A percentile compares a stretch with the other conserved stretches of the same genome.
These are phyloP conservation scores for Mico argentatus DNA, from an alignment of 2,797 vertebrate genomes.

Conservation along the genomic window DNA sequence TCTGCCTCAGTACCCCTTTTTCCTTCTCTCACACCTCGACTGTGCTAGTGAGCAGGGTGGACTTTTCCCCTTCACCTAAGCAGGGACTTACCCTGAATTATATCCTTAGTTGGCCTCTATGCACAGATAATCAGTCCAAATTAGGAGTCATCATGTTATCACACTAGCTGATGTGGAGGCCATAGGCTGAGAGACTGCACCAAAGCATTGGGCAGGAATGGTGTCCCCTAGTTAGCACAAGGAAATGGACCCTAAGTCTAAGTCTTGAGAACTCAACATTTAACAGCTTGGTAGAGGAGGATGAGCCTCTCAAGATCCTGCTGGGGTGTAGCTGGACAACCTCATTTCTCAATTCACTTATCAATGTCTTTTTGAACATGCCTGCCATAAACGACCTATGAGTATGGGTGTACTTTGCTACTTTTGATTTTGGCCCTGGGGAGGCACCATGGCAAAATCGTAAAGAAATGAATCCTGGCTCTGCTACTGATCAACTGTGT, in stretches of 20 bases:
- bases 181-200: not conserved
- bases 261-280: not conserved
- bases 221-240: not conserved
- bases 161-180: no score
- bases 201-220: not conserved
- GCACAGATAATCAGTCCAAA: not conserved
- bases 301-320: not conserved
- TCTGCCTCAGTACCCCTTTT: not conserved
- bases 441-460: accelerated
- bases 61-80: not conserved
- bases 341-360: not conserved
- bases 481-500: not conserved
- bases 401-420: not conserved
- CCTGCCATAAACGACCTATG: accelerated
- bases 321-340: not conserved
- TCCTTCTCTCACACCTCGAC: no score
- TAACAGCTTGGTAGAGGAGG: not conserved
- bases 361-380: not conserved
- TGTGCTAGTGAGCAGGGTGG: not conserved
- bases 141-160: not conserved
- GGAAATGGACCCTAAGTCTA: not conserved
- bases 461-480: not conserved
- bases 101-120: not conserved
- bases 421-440: not conserved
- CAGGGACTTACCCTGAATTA: not conserved